Evolutionary conservation across 2,797 vertebrate genomes (phyloP).

Genomic region (Takifugu rubripes): DNA sequence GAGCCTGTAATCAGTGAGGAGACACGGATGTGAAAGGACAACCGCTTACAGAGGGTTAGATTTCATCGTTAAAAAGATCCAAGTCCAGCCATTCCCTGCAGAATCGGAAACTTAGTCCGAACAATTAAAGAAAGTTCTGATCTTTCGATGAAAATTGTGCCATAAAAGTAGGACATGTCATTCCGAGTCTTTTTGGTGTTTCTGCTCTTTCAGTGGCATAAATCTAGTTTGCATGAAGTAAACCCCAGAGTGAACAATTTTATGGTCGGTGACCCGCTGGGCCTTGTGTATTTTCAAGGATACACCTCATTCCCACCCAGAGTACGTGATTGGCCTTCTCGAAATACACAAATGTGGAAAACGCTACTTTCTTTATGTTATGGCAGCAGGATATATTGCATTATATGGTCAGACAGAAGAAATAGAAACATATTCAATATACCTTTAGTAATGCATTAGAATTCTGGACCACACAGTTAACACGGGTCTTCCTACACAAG

Average conservation of each 20-base stretch:
- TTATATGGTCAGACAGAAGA: no score
- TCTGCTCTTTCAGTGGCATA: no score
- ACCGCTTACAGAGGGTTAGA: neutral
- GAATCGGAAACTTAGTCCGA: neutral
- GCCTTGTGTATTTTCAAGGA: conserved; percentile 16
- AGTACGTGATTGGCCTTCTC: neutral
- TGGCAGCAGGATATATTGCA: no score
- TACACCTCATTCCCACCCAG: conserved; percentile 23
- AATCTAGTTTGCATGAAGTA: no score
- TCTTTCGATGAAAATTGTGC: conserved; percentile 10
- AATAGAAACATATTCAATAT: no score
- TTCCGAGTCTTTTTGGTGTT: no score
- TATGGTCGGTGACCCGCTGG: conserved; percentile 43
- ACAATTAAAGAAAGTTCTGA: neutral
- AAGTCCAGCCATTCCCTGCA: conserved; percentile 9
- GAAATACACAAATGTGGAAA: no score
- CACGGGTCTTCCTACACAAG: no score
- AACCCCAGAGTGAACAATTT: conserved; percentile 35
- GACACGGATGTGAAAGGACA: conserved; percentile 16
- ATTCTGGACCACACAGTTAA: no score
- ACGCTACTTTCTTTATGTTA: no score
- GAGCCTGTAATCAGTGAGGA: conserved; percentile 22
- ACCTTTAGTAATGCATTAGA: no score
- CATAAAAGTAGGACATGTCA: conserved; percentile 20
- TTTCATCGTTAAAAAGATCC: conserved; percentile 2